A percentile compares a stretch with the other conserved stretches of the same genome.
Conservation (phyloP, 2,113 vertebrate genomes). For the Ochotona princeps region DNA sequence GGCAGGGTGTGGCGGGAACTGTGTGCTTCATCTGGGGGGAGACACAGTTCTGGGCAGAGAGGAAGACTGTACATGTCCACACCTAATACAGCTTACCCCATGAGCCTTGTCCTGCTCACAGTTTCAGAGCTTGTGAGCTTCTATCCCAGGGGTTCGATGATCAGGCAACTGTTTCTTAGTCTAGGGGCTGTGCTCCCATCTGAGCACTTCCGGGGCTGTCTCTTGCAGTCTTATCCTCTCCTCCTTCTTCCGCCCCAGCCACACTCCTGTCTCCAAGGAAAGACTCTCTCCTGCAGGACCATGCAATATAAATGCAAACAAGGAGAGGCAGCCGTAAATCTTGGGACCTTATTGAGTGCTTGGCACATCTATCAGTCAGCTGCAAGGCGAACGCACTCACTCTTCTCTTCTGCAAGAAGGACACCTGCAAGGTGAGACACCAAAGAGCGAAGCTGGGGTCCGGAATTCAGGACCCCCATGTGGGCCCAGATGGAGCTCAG, state of each 20-base stretch:
- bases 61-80: not conserved
- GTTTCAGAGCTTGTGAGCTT: not conserved
- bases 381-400: not conserved
- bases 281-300: conserved; percentile 31
- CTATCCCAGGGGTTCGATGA: not conserved
- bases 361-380: conserved; percentile 37
- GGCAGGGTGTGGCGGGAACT: not conserved
- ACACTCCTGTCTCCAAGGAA: not conserved
- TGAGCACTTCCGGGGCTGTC: not conserved
- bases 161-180: not conserved
- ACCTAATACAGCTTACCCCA: not conserved
- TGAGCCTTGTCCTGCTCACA: not conserved
- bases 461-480: not conserved
- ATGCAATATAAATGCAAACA: conserved; percentile 71
- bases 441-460: not conserved
- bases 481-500: not conserved
- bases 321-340: conserved; percentile 45
- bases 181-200: not conserved
- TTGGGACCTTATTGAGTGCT: not conserved
- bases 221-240: not conserved
- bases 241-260: not conserved
- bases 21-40: not conserved
- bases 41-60: not conserved
- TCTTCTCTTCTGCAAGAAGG: conserved; percentile 37
- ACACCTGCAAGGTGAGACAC: conserved; percentile 20